Base-by-base conservation (phyloP, 2,113 vertebrate species). In the Varanus salvator region DNA sequence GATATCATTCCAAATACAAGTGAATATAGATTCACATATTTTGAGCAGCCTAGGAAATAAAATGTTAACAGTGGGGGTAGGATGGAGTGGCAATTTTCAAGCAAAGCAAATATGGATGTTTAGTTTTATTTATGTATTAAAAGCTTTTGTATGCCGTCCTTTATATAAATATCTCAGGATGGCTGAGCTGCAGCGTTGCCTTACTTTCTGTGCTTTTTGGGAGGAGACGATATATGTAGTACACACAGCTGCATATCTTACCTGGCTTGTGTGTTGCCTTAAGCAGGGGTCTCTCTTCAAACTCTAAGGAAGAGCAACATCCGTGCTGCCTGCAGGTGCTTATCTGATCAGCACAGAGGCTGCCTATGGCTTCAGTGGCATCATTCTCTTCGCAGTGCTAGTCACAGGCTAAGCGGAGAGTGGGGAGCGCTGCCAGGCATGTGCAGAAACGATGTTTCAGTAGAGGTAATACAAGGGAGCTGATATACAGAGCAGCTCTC, bases 231-330 rank as follows among this genome's bases (percentile, higher is more conserved):
- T 48, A 68, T 78, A 57, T 78, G 38, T 60, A 44, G 60, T 78
- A 64, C 86, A 80, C 64, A 87, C 7, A n/a, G 21, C 23, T 69
- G 44, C 44, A 68, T 69, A 66, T 87, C 54, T 87, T 80, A 84
- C 64, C 76, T 69, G 44, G 44, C 15, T 54, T 29, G 48, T 27
- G 50, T 78, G 66, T 21, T 87, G 75, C 60, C 68, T 52, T 80
- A 68, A 69, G 66, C 31, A 68, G 60, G n/a, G 14, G 57, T 11
- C 12, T 29, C 15, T 50, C 15, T n/a, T 27, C 48, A 80, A 60
- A 50, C 44, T 80, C 19, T 52, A 64, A 84, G 34, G 19, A 5
- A 29, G 38, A 87, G 80, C 74, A 57, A 80, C 54, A 87, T 77
- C 85, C 44, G 54, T 66, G 34, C 68, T 80, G 76, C 86, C 75